Evolutionary conservation across 2,797 vertebrate genomes (phyloP).

Genomic region (Enteromius treurensis): DNA sequence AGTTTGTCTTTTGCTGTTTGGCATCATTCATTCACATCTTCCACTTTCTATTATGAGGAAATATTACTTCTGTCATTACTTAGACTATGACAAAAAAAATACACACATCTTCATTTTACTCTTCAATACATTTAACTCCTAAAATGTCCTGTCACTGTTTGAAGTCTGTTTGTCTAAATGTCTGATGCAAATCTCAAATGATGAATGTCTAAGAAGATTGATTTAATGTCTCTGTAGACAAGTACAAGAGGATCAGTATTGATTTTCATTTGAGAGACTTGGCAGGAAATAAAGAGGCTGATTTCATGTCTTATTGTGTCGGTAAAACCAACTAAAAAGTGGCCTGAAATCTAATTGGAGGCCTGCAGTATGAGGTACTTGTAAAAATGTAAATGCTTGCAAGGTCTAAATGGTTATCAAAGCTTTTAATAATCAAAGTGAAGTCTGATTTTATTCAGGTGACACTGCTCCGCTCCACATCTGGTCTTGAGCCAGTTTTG

Average conservation of each 20-base stretch:
- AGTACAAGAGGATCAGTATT: neutral
- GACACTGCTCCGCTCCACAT: neutral
- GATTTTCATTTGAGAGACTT: constrained; percentile 13
- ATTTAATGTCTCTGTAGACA: constrained; percentile 6
- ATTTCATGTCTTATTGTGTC: neutral
- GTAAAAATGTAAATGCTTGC: neutral
- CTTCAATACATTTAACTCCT: neutral
- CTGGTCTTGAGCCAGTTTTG: constrained; percentile 1
- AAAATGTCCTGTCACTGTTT: neutral
- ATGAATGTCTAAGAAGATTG: neutral
- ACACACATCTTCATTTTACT: constrained; percentile 22
- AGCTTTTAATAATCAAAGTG: constrained; percentile 19
- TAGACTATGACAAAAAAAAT: neutral
- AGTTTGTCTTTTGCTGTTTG: neutral
- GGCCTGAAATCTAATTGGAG: neutral
- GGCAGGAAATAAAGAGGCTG: constrained; percentile 24
- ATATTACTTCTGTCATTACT: constrained; percentile 22
- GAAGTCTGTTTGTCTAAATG: constrained; percentile 26
- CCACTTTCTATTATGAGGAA: constrained; percentile 4
- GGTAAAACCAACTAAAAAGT: neutral
- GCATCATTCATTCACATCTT: constrained; percentile 22
- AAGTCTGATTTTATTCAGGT: neutral
- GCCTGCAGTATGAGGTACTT: neutral
- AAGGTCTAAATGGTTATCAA: neutral
- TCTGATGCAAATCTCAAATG: constrained; percentile 17